Conservation (phyloP, 2,113 vertebrate genomes). For the Donacobius atricapilla region DNA sequence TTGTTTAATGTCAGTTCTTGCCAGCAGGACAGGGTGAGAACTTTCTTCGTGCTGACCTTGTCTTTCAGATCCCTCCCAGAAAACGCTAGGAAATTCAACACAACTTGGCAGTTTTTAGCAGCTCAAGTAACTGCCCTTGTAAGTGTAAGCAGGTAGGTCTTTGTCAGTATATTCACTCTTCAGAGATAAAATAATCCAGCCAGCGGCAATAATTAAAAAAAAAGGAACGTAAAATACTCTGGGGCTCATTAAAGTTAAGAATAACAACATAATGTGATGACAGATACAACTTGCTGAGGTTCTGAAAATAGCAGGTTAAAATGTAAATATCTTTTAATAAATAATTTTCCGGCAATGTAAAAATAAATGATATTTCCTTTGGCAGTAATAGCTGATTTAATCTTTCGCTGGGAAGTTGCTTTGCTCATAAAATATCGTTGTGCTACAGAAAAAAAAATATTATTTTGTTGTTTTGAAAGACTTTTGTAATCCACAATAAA, state of each 20-base stretch:
- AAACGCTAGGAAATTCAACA: not conserved
- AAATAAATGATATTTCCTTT: conserved; percentile 84
- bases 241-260: conserved; percentile 46
- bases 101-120: conserved; percentile 8
- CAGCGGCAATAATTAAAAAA: conserved; percentile 26
- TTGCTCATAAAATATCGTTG: conserved; percentile 65
- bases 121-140: conserved; percentile 19
- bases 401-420: conserved; percentile 69
- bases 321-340: conserved; percentile 81
- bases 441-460: conserved; percentile 60
- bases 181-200: conserved; percentile 33
- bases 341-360: conserved; percentile 79
- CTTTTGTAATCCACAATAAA: conserved; percentile 64
- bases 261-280: conserved; percentile 6
- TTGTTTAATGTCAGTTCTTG: not conserved
- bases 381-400: conserved; percentile 85
- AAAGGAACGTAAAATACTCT: conserved; percentile 13
- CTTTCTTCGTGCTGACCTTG: not conserved
- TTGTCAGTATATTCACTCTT: conserved; percentile 20
- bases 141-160: conserved; percentile 37
- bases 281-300: conserved; percentile 44
- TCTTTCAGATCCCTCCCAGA: not conserved
- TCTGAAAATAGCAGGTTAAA: conserved; percentile 68
- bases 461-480: conserved; percentile 64
- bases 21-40: conserved; percentile 20